phyloP scores from a whole-genome alignment of 2,797 vertebrate species.

The Centroberyx gerrardi region DNA sequence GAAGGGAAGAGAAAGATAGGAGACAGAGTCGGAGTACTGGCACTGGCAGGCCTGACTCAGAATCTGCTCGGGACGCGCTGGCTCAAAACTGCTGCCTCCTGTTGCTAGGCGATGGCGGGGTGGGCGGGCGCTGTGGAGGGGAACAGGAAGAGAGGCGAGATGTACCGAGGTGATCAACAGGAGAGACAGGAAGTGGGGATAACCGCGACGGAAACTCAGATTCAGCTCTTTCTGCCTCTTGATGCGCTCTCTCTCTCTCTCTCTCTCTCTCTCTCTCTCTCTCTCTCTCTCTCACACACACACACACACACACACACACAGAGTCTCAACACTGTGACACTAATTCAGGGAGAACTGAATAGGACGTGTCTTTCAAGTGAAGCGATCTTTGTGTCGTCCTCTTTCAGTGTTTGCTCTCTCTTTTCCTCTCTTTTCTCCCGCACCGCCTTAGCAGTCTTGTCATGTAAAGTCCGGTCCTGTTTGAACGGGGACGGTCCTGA shows the following conservation, averaged over 20 bases:
- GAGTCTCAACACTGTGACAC: slow-evolving; percentile 5
- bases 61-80: slow-evolving; percentile 23
- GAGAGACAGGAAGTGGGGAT: slow-evolving; percentile 81
- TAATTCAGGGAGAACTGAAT: not conserved
- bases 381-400: slow-evolving; percentile 9
- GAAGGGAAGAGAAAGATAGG: not conserved
- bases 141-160: slow-evolving; percentile 83
- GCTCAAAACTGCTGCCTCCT: slow-evolving; percentile 71
- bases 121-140: slow-evolving; percentile 58
- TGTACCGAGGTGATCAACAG: slow-evolving; percentile 83
- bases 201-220: slow-evolving; percentile 67
- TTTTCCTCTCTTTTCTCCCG: not conserved
- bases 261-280: not conserved
- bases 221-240: slow-evolving; percentile 25
- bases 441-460: slow-evolving; percentile 9
- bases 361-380: slow-evolving; percentile 14
- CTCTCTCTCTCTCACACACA: too few relatives aligned
- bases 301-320: too few relatives aligned
- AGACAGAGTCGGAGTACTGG: not conserved
- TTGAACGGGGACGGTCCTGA: slow-evolving; percentile 46
- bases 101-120: slow-evolving; percentile 80
- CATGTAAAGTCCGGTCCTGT: slow-evolving; percentile 44
- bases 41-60: not conserved
- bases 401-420: not conserved
- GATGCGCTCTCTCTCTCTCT: slow-evolving; percentile 32